Base-by-base conservation (phyloP, 2,888 invertebrate genomes). In the Hemicrepidius hirtus region DNA sequence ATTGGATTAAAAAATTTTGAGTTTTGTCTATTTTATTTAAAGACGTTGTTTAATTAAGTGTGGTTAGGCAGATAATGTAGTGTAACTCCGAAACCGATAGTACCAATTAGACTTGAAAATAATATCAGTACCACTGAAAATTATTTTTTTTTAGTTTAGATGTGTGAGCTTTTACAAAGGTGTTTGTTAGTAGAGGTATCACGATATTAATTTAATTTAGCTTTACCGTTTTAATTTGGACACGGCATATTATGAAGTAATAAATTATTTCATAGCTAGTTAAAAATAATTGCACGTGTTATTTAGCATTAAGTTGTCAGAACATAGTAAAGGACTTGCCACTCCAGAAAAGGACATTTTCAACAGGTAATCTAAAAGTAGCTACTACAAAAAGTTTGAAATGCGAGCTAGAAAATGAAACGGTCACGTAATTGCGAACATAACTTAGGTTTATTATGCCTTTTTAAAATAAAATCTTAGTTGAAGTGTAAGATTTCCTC, bases 401-500 rank as follows among this genome's bases (percentile, higher is more conserved):
- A 57, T 37, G 37, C 13, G 37, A 66, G 16, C 28, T 55, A 50
- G 66, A 53, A 66, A 55, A 28, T 55, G 41, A 55, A 66, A 55
- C 40, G 44, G n/a, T 16, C 57, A 41, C 32, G 24, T 59, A 68
- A 59, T 59, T 46, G 37, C 59, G 53, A 55, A 55, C 55, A 55
- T 66, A 66, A 66, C 28, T 66, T 44, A 28, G 41, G 40, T 68
- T 59, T 59, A 68, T 46, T 68, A 59, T 41, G 32, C 35, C 16
- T 46, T 69, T 57, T 53, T 64, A 57, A 49, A 57, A 41, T 68
- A 49, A 57, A 46, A 41, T 63, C 21, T 9, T 41, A n/a, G 68
- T 50, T 53, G 64, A 65, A 68, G 68, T 63, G 72, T 68, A 73
- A 65, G 59, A 66, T 70, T 73, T 73, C 73, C 55, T 18, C 66